phyloP scores from a whole-genome alignment of 2,797 vertebrate genomes.

The Sarcophilus harrisii region DNA sequence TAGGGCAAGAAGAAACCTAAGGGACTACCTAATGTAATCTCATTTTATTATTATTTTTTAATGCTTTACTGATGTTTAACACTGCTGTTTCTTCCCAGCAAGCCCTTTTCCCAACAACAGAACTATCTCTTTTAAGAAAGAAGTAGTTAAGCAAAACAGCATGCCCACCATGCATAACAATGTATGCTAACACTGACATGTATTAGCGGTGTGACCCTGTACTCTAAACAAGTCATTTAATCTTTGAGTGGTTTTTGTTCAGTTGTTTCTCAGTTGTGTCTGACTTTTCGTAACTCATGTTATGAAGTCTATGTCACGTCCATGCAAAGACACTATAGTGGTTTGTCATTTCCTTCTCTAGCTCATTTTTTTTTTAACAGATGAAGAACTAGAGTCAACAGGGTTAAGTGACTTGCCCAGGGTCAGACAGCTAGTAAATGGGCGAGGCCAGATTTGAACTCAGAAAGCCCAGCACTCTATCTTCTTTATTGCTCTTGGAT shows the following conservation, averaged over 20 bases:
- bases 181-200: not conserved
- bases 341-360: not conserved
- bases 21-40: not conserved
- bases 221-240: not conserved
- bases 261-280: not conserved
- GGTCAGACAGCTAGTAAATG: not conserved
- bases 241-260: not conserved
- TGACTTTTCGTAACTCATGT: not conserved
- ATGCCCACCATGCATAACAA: not conserved
- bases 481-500: not conserved
- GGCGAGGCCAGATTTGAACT: not conserved
- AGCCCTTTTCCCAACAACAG: not conserved
- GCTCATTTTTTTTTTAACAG: not conserved
- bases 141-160: not conserved
- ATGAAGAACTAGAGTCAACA: not conserved
- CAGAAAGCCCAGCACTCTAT: not conserved
- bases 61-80: not conserved
- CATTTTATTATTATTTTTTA: not conserved
- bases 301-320: too few species aligned
- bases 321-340: not conserved
- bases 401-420: not conserved
- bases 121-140: not conserved
- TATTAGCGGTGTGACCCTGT: not conserved
- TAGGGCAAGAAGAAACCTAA: not conserved
- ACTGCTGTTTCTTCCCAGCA: not conserved